Conservation (phyloP, 2,113 vertebrate species). For the Cnemophilus loriae region DNA sequence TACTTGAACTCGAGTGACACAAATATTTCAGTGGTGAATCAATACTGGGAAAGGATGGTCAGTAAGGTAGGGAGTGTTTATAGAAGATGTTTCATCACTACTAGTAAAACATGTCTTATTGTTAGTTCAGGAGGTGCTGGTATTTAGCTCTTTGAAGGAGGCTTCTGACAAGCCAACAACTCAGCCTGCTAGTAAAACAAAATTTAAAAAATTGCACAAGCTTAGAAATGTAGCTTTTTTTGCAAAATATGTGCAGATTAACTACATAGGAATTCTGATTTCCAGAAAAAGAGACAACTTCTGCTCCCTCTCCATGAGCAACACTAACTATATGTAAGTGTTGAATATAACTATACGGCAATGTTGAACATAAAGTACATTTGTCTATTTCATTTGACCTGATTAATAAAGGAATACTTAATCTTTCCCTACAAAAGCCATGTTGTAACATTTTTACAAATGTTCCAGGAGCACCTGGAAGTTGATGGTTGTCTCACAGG, state of each 20-base stretch:
- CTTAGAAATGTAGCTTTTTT: slow-evolving; percentile 4
- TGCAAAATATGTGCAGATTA: slow-evolving; percentile 1
- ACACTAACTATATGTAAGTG: not conserved
- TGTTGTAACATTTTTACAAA: not conserved
- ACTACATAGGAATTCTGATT: slow-evolving; percentile 40
- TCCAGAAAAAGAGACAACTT: not conserved
- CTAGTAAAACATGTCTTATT: slow-evolving; percentile 76
- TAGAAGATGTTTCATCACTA: slow-evolving; percentile 77
- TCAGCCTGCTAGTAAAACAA: slow-evolving; percentile 45
- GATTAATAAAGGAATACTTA: not conserved
- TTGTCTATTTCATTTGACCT: not conserved
- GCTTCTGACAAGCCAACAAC: slow-evolving; percentile 60
- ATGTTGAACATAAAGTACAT: not conserved
- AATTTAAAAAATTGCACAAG: not conserved
- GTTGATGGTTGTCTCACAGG: not conserved
- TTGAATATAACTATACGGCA: not conserved
- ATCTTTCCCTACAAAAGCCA: not conserved
- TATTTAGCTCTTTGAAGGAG: slow-evolving; percentile 73
- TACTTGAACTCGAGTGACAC: slow-evolving; percentile 75
- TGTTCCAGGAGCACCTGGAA: not conserved
- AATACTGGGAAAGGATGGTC: slow-evolving; percentile 64
- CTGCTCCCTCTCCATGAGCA: not conserved
- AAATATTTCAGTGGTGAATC: slow-evolving; percentile 77
- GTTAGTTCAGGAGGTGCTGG: slow-evolving; percentile 77
- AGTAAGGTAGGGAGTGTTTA: slow-evolving; percentile 78